Base-by-base conservation (phyloP, 2,113 vertebrate species). In the Neopipo cinnamomea region DNA sequence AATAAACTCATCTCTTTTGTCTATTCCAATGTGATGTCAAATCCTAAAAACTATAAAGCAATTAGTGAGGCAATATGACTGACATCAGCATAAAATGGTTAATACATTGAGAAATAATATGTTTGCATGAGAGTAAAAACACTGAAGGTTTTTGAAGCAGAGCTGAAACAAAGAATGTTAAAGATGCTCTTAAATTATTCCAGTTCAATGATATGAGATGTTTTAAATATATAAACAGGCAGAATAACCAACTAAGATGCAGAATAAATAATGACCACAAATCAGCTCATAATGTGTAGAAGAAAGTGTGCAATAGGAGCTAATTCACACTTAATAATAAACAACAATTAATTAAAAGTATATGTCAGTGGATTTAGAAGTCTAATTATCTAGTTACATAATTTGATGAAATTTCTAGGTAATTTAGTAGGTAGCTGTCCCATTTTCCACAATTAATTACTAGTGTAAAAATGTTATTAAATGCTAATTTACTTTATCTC, bases 361-460 rank as follows among this genome's bases (percentile, higher is more conserved):
- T 83, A 92, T 80, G 88, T 86, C 39, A 37, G 46, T 84, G 50
- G 39, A 93, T 92, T 91, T 86, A 84, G 35, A 68, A 93, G 21
- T 81, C 46, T 76, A 95, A 96, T 95, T 97, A 95, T 91, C 65
- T 58, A 96, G 93, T 81, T 96, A 93, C 68, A 82, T 81, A 47
- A 91, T 90, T 76, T 92, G 81, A 70, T 88, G 73, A 91, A 85
- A 93, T 31, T 79, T 37, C 78, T 78, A 73, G 42, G 78, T 70
- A 91, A 96, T 95, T 91, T 86, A 58, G 11, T 65, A 90, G 27
- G 39, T 88, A 92, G 90, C 59, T 73, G 49, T 86, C 72, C 76
- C 49, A 72, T 76, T 95, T 94, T 82, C 72, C 44, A 49, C 70
- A 74, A 96, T 95, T 97, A 96, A 96, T 94, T 95, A 55, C n/a